phyloP scores from a whole-genome alignment of 2,113 vertebrate genomes.

The Symphodus melops region DNA sequence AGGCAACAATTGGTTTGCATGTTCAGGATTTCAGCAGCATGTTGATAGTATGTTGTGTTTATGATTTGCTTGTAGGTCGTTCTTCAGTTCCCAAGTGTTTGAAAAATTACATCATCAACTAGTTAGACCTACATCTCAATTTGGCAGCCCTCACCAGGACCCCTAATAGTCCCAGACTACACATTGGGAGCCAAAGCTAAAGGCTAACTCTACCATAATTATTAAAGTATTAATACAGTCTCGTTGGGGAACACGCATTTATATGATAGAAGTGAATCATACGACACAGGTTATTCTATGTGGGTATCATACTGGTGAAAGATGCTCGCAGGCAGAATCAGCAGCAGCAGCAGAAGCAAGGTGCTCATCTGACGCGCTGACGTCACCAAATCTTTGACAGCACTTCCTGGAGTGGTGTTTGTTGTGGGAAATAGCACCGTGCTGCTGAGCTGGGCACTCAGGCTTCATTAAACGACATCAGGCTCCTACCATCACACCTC shows the following conservation, averaged over 20 bases:
- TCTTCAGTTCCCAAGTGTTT: too few species aligned
- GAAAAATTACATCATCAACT: neutral
- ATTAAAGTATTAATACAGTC: slow-evolving; percentile 7
- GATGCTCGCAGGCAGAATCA: slow-evolving; percentile 23
- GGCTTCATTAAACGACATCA: slow-evolving; percentile 25
- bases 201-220: neutral
- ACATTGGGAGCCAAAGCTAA: slow-evolving; percentile 11
- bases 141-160: slow-evolving; percentile 1
- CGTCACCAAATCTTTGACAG: slow-evolving; percentile 78
- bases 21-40: neutral
- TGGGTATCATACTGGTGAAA: neutral
- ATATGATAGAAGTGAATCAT: slow-evolving; percentile 32
- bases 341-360: slow-evolving; percentile 15
- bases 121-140: neutral
- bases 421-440: slow-evolving; percentile 78
- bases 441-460: slow-evolving; percentile 38
- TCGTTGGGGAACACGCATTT: neutral
- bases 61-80: neutral
- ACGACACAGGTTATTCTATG: slow-evolving; percentile 6
- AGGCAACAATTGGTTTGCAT: neutral
- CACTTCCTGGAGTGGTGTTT: slow-evolving; percentile 85
- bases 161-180: slow-evolving; percentile 1
- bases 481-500: slow-evolving; percentile 16
- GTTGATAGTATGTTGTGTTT: neutral
- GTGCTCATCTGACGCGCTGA: slow-evolving; percentile 73